Percentiles rank a stretch among this genome's conserved stretches.
Evolutionary conservation across 1,140 invertebrate species (phyloP).

Genomic region (Drosophila nannoptera): DNA sequence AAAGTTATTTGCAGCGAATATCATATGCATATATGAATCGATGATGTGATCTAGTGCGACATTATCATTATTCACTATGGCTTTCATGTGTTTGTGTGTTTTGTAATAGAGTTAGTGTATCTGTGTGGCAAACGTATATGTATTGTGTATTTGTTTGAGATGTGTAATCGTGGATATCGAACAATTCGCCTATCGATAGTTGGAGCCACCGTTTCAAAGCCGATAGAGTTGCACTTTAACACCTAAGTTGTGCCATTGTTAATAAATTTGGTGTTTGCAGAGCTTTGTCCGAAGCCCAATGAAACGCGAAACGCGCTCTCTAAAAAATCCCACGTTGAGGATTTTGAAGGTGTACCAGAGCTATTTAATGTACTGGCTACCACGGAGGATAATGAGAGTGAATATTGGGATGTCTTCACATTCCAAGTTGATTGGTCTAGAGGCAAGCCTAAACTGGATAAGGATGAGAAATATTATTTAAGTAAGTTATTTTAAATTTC

Average conservation of each 20-base stretch:
- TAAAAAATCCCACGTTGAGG: slow-evolving; percentile 92
- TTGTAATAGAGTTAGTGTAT: not conserved
- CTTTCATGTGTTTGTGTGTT: slow-evolving; percentile 40
- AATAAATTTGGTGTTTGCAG: slow-evolving; percentile 78
- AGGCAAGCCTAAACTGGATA: slow-evolving; percentile 70
- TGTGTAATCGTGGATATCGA: slow-evolving; percentile 13
- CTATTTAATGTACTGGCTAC: slow-evolving; percentile 90
- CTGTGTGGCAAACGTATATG: slow-evolving; percentile 20
- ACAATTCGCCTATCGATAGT: slow-evolving; percentile 54
- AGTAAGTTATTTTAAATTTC: slow-evolving; percentile 46
- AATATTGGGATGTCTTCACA: slow-evolving; percentile 87
- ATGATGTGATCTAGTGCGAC: slow-evolving; percentile 60
- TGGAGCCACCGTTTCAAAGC: slow-evolving; percentile 38
- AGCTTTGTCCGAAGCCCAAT: slow-evolving; percentile 92
- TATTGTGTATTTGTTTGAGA: slow-evolving; percentile 27
- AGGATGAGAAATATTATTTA: slow-evolving; percentile 70
- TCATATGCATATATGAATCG: slow-evolving; percentile 18
- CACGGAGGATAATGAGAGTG: slow-evolving; percentile 79
- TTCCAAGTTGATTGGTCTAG: slow-evolving; percentile 85
- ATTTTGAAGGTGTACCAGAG: slow-evolving; percentile 88
- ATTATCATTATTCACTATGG: slow-evolving; percentile 51
- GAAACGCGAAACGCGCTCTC: slow-evolving; percentile 85
- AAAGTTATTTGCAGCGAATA: not conserved
- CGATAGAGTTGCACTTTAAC: slow-evolving; percentile 19
- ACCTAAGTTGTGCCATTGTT: not conserved